A percentile compares a stretch with the other conserved stretches of the same genome.
These are phyloP conservation scores for Amiota minor DNA, from an alignment of 2,888 invertebrate genomes.

Conservation along the genomic window DNA sequence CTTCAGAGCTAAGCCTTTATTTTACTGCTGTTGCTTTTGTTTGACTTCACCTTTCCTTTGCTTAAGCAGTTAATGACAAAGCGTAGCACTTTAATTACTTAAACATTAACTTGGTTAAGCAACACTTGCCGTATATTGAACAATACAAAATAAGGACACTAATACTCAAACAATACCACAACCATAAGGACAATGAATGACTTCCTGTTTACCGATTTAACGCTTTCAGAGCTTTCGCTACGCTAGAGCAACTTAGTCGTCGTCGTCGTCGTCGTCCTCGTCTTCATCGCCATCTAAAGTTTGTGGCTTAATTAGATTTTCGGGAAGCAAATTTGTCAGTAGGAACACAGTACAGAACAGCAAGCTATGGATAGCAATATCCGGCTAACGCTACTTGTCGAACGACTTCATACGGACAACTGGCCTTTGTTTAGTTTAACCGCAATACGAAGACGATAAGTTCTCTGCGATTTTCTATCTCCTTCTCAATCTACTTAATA, in stretches of 20 bases:
- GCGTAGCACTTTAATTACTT: slow-evolving; percentile 65
- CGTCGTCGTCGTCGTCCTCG: slow-evolving; percentile 32
- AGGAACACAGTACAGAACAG: neutral
- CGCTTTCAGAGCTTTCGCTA: slow-evolving; percentile 21
- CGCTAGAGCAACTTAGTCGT: neutral
- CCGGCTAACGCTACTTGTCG: too few relatives aligned
- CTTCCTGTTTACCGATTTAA: slow-evolving; percentile 17
- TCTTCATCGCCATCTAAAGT: slow-evolving; percentile 37
- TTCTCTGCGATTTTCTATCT: too few relatives aligned
- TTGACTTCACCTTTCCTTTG: slow-evolving; percentile 41
- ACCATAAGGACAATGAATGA: neutral
- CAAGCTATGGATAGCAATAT: too few relatives aligned
- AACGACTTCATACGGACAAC: too few relatives aligned
- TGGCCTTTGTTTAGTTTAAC: too few relatives aligned
- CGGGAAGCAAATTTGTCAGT: slow-evolving; percentile 54
- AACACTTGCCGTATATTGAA: slow-evolving; percentile 52
- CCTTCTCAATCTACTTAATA: too few relatives aligned
- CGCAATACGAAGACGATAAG: too few relatives aligned
- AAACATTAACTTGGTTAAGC: slow-evolving; percentile 62
- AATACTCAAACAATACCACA: neutral
- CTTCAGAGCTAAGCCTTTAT: slow-evolving; percentile 2
- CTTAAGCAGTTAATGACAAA: slow-evolving; percentile 57
- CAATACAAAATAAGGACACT: neutral
- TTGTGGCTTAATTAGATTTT: slow-evolving; percentile 65
- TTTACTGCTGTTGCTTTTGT: neutral